Evolutionary conservation across 2,797 vertebrate genomes (phyloP).

Genomic region (Gobionotothen gibberifrons): DNA sequence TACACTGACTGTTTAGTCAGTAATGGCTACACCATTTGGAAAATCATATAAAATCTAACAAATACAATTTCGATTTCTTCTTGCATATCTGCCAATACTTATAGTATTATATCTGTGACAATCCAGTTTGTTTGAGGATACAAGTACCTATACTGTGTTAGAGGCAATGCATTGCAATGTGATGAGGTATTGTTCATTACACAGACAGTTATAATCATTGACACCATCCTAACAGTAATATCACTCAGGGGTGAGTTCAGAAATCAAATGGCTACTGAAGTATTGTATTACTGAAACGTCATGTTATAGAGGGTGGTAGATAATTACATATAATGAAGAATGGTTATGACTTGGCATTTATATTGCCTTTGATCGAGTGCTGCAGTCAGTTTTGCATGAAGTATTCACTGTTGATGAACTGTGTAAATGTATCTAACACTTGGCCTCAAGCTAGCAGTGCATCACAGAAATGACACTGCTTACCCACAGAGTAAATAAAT

Average conservation of each 20-base stretch:
- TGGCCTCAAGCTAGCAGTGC: constrained; percentile 22
- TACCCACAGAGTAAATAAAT: constrained; percentile 54
- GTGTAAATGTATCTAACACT: constrained; percentile 21
- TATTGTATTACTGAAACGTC: background rate
- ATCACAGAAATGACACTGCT: constrained; percentile 7
- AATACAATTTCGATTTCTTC: background rate
- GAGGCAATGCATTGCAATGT: background rate
- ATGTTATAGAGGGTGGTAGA: background rate
- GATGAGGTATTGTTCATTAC: background rate
- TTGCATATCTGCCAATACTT: background rate
- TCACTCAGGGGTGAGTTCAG: background rate
- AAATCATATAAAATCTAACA: background rate
- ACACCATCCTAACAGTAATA: background rate
- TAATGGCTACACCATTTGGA: background rate
- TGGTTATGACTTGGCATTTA: constrained; percentile 1
- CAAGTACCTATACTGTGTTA: background rate
- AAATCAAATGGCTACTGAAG: background rate
- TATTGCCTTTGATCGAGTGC: background rate
- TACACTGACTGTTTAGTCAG: background rate
- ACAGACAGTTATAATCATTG: background rate
- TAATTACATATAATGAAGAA: constrained; percentile 10
- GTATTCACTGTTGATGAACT: constrained; percentile 2
- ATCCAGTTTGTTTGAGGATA: background rate
- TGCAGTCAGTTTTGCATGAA: constrained; percentile 5
- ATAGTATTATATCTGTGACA: background rate